Evolutionary conservation across 1,140 invertebrate species (phyloP), one percentile per base, ranked within the genome.

Genomic region (Lepidostoma basale): DNA sequence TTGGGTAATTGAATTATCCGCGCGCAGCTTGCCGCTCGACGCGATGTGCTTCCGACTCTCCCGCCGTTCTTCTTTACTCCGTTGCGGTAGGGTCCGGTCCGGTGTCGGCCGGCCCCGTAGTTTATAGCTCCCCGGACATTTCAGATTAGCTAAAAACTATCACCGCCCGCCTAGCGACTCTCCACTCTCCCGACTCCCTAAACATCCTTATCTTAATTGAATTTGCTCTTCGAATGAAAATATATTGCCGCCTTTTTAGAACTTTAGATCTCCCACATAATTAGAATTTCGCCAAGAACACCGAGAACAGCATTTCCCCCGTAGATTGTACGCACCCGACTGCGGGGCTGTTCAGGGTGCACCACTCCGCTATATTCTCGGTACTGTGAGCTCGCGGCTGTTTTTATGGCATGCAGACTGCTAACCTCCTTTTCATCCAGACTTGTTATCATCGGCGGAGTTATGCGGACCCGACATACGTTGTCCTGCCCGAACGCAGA

Each of bases 101-200:
- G 36, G 36, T 39, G 39, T 40, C n/a, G n/a, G n/a, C 44, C 16
- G 12, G 20, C 1, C 25, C 49, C 49, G 49, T 54, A 30, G 49
- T 54, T 54, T 54, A 54, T 54, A 26, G 49, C 26, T 54, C 49
- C 49, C 49, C 49, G 49, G 49, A 54, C 49, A 54, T 54, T 54
- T 20, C 14, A 54, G 49, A 54, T 54, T 54, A 54, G 49, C 49
- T 54, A 54, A 54, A 54, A 54, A 54, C 49, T 54, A 54, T 54
- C 49, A 54, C 49, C 49, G 23, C 14, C 26, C 44, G 16, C 44
- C 44, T 47, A 12, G 44, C 6, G 12, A 23, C 18, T 23, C 45
- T 49, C 45, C 2, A 23, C 45, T 23, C 26, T 28, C 5, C 14
- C 12, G 4, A 26, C 49, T 54, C 33, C 49, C 49, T 54, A 30